Conservation (phyloP, 1,140 invertebrate species). For the Scylla paramamosain region DNA sequence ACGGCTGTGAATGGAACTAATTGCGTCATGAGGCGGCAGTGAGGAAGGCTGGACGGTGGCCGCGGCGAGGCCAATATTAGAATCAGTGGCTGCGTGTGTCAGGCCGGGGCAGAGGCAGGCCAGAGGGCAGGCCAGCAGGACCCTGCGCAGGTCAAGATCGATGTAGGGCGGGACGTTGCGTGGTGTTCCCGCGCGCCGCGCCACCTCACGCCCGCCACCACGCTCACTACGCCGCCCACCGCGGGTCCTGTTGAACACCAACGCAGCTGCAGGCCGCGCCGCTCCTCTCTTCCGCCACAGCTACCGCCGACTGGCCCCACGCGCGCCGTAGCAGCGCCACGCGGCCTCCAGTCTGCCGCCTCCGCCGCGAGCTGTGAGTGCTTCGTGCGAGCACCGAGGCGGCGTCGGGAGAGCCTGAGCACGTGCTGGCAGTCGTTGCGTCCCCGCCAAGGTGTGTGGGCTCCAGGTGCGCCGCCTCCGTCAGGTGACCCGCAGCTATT, state of each 20-base stretch:
- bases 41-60: not conserved
- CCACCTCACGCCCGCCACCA: not conserved
- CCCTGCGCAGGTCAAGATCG: conserved; percentile 17
- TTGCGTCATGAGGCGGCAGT: not conserved
- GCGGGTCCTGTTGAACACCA: conserved; percentile 1
- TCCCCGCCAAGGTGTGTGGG: not conserved
- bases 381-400: not conserved
- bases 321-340: not conserved
- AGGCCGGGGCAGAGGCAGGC: not conserved
- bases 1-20: not conserved
- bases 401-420: not conserved
- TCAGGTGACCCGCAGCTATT: not conserved
- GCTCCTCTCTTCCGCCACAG: not conserved
- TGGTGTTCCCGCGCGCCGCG: not conserved
- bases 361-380: not conserved
- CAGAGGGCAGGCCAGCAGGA: not conserved
- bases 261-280: not conserved
- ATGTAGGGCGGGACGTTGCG: conserved; percentile 7
- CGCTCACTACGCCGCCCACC: not conserved
- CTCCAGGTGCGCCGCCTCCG: not conserved
- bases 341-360: conserved; percentile 6
- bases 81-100: not conserved
- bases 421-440: not conserved
- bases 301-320: not conserved
- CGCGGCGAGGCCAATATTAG: not conserved